These are phyloP conservation scores for Nothocercus nigrocapillus DNA, from an alignment of 2,113 vertebrate genomes.

Conservation along the genomic window DNA sequence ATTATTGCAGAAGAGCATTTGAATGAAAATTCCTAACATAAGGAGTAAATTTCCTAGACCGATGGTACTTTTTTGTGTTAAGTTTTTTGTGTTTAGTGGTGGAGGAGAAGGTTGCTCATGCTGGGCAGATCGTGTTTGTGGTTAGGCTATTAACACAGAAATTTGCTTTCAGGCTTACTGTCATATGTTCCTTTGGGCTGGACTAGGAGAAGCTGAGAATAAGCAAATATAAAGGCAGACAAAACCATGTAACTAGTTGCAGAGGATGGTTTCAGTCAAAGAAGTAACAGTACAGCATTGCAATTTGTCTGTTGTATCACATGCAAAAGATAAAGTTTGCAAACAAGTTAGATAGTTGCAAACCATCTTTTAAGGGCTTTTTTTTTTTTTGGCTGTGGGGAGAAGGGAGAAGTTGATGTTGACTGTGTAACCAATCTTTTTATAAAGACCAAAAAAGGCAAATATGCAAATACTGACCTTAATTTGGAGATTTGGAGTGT, in stretches of 20 bases:
- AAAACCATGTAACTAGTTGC: not conserved
- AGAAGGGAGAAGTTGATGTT: not conserved
- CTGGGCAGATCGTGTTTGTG: not conserved
- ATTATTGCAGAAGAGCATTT: not conserved
- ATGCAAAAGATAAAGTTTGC: not conserved
- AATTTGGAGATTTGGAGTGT: not conserved
- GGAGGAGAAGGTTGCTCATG: not conserved
- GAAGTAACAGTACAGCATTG: not conserved
- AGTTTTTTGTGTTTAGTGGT: not conserved
- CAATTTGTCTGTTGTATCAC: not conserved
- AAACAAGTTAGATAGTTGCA: not conserved
- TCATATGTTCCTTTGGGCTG: not conserved
- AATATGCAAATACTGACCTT: conserved; percentile 13
- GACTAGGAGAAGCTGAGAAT: not conserved
- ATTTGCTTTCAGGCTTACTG: not conserved
- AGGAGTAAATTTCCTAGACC: not conserved
- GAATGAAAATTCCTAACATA: not conserved
- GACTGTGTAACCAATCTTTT: not conserved
- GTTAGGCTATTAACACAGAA: not conserved
- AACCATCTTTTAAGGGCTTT: not conserved
- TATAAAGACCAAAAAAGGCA: not conserved
- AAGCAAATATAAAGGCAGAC: not conserved
- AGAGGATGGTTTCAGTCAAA: not conserved
- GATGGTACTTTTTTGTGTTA: not conserved
- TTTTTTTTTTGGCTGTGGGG: too few species aligned